Evolutionary conservation across 2,888 invertebrate genomes (phyloP).

Genomic region (Galeopsomyia nigrocyanea): DNA sequence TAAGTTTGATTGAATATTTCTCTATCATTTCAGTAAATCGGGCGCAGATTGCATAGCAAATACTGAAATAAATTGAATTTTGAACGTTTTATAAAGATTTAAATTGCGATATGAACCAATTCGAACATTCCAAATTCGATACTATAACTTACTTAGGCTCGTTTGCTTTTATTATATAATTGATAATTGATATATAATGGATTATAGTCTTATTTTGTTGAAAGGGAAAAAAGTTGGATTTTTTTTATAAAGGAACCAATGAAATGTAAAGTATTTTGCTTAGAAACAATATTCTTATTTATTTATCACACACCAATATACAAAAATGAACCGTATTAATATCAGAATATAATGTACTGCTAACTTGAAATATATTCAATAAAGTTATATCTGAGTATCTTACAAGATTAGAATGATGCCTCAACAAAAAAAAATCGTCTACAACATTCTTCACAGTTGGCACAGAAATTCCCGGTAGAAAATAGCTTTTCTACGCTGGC

Average conservation of each 20-base stretch:
- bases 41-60: no score
- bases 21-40: no score
- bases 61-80: no score
- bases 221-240: neutral
- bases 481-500: conserved; percentile 58
- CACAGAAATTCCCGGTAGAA: conserved; percentile 68
- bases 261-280: conserved; percentile 55
- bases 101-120: no score
- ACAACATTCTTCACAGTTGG: conserved; percentile 68
- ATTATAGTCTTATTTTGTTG: no score
- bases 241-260: neutral
- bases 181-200: no score
- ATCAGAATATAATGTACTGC: conserved; percentile 69
- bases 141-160: no score
- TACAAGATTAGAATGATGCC: conserved; percentile 68
- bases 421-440: conserved; percentile 64
- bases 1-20: no score
- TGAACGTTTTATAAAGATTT: no score
- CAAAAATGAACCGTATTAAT: conserved; percentile 69
- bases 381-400: conserved; percentile 68
- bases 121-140: no score
- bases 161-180: no score
- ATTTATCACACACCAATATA: conserved; percentile 70
- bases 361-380: conserved; percentile 69
- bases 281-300: conserved; percentile 69